Evolutionary conservation across 2,888 invertebrate species (phyloP).

Genomic region (Psylliodes chrysocephalus): DNA sequence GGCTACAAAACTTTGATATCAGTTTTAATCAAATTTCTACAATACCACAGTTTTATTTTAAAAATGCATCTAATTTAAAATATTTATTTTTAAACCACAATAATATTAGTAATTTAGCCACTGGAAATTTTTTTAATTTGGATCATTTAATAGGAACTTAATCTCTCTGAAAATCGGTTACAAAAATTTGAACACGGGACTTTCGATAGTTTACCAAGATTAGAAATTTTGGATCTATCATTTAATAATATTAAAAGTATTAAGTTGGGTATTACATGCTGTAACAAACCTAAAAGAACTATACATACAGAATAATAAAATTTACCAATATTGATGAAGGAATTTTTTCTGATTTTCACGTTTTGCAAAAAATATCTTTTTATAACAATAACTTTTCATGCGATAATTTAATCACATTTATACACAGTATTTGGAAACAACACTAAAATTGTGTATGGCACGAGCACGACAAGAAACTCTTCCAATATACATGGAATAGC

Average conservation of each 20-base stretch:
- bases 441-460: neutral
- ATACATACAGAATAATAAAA: neutral
- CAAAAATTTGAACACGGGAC: slow-evolving; percentile 20
- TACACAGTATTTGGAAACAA: neutral
- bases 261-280: neutral
- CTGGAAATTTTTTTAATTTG: slow-evolving; percentile 20
- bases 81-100: slow-evolving; percentile 6
- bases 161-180: slow-evolving; percentile 26
- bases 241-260: neutral
- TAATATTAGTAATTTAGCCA: slow-evolving; percentile 25
- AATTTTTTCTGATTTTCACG: neutral
- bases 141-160: neutral
- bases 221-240: slow-evolving; percentile 20
- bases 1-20: neutral
- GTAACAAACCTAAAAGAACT: neutral
- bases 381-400: slow-evolving; percentile 22
- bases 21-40: slow-evolving; percentile 2
- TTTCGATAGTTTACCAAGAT: slow-evolving; percentile 15
- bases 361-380: slow-evolving; percentile 8
- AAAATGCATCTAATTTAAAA: neutral
- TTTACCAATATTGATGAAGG: neutral
- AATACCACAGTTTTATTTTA: slow-evolving; percentile 1
- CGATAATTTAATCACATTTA: slow-evolving; percentile 7
- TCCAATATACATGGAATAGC: slow-evolving; percentile 29
- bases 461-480: neutral